Conservation (phyloP, 2,888 invertebrate species). For the Apodemia mormo region DNA sequence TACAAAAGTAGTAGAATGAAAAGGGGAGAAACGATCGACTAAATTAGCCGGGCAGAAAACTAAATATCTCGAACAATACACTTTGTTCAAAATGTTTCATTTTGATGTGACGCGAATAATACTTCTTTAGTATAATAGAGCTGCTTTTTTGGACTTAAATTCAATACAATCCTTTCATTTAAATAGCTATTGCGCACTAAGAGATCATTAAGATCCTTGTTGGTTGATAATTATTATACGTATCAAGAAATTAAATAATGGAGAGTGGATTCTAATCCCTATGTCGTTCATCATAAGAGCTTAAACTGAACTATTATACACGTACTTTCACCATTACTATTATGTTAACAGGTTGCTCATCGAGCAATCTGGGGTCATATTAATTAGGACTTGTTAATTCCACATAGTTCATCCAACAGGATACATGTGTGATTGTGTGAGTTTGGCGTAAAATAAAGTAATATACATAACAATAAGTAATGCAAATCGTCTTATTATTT, state of each 20-base stretch:
- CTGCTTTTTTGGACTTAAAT: not conserved
- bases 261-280: not conserved
- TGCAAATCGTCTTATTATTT: too few relatives aligned
- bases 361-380: constrained; percentile 48
- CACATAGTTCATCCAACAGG: constrained; percentile 35
- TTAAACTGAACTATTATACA: not conserved
- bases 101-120: too few relatives aligned
- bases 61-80: too few relatives aligned
- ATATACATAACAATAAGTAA: too few relatives aligned
- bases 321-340: constrained; percentile 10
- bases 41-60: too few relatives aligned
- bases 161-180: not conserved
- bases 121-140: too few relatives aligned
- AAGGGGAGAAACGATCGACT: too few relatives aligned
- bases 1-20: too few relatives aligned
- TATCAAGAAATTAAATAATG: not conserved
- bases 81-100: too few relatives aligned
- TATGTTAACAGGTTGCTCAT: constrained; percentile 31
- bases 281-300: not conserved
- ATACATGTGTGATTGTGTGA: too few relatives aligned
- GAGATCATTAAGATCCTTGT: not conserved
- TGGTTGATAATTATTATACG: not conserved
- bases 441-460: too few relatives aligned
- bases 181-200: not conserved
- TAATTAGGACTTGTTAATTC: constrained; percentile 67